Conservation (phyloP, 2,113 vertebrate genomes). For the Heptranchias perlo region DNA sequence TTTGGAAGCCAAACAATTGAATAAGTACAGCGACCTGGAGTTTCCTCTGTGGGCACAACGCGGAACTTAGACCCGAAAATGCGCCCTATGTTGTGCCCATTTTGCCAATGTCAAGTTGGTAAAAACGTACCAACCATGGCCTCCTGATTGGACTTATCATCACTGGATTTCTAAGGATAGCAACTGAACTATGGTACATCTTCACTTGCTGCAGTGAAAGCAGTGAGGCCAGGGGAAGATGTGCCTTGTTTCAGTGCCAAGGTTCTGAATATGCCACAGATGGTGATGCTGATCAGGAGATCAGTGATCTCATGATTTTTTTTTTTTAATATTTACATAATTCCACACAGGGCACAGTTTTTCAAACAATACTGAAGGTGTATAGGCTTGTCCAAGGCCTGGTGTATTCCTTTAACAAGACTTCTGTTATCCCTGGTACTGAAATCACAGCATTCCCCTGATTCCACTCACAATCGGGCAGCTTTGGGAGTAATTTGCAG, state of each 20-base stretch:
- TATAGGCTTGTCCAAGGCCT: neutral
- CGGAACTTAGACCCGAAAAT: neutral
- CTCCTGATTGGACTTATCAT: neutral
- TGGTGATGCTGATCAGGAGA: neutral
- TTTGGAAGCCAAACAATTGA: neutral
- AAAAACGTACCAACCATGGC: neutral
- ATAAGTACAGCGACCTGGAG: neutral
- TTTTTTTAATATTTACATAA: neutral
- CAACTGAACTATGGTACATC: neutral
- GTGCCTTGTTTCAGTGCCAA: neutral
- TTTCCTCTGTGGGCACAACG: neutral
- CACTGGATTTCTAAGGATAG: neutral
- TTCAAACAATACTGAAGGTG: neutral
- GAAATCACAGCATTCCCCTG: neutral
- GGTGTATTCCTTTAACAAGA: neutral
- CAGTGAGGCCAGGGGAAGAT: neutral
- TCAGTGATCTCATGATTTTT: neutral
- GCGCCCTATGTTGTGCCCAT: no score
- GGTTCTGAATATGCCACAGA: neutral
- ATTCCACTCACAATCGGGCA: neutral
- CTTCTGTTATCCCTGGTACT: neutral
- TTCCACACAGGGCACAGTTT: neutral
- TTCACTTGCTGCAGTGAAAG: neutral
- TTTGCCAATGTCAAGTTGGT: neutral
- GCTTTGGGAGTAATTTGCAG: neutral